These are phyloP conservation scores for Thomomys bottae DNA, from an alignment of 2,113 vertebrate species.

Conservation along the genomic window DNA sequence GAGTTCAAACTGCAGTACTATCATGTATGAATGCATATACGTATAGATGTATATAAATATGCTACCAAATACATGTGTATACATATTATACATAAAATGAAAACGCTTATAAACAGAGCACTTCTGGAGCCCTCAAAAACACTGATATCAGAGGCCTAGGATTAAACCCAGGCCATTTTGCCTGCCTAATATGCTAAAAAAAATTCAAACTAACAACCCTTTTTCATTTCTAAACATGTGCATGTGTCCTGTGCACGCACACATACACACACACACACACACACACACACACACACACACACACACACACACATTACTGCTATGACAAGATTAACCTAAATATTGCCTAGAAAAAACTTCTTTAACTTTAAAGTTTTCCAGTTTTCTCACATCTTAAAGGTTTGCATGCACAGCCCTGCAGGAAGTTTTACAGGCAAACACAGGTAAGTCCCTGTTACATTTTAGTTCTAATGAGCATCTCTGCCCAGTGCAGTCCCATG, in stretches of 20 bases:
- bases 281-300: too few relatives aligned
- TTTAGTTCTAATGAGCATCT: constrained; percentile 27
- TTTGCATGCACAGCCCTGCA: not conserved
- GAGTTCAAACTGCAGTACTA: too few relatives aligned
- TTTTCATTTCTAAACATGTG: not conserved
- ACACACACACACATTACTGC: not conserved
- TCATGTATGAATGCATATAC: too few relatives aligned
- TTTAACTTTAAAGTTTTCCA: not conserved
- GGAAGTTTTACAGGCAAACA: not conserved
- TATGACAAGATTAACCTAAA: constrained; percentile 5
- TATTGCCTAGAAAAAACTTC: not conserved
- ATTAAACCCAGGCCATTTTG: not conserved
- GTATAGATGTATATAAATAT: too few relatives aligned
- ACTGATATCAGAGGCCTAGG: not conserved
- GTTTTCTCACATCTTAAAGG: constrained; percentile 2
- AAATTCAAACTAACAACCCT: not conserved
- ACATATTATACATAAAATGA: too few relatives aligned
- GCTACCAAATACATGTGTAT: too few relatives aligned
- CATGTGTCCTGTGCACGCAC: too few relatives aligned
- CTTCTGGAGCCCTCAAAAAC: not conserved
- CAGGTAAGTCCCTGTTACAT: not conserved
- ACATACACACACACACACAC: not conserved
- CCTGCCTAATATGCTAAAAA: not conserved
- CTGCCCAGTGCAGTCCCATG: not conserved
- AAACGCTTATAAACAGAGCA: too few relatives aligned